phyloP scores from a whole-genome alignment of 1,140 invertebrate species.

The Drosophila aff. region DNA sequence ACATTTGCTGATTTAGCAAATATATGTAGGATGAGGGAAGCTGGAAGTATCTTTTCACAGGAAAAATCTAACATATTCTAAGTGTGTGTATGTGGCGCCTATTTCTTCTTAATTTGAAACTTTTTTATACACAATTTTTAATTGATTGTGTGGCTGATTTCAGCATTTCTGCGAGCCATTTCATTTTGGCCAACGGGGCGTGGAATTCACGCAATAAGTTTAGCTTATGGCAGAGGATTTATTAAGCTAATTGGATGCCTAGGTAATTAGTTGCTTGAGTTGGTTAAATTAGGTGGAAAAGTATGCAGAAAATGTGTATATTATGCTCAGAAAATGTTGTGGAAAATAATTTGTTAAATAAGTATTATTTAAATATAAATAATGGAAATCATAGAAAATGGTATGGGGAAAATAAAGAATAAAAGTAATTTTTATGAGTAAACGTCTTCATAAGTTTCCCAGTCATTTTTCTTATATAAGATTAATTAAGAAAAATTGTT shows the following conservation, averaged over 20 bases:
- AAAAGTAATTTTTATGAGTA: too few relatives aligned
- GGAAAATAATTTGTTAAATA: neutral
- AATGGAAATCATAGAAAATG: too few relatives aligned
- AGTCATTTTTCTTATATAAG: too few relatives aligned
- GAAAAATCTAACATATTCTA: conserved; percentile 54
- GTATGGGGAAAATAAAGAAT: too few relatives aligned
- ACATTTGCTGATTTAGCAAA: conserved; percentile 77
- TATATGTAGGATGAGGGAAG: neutral
- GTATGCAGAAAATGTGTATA: neutral
- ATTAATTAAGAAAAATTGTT: too few relatives aligned
- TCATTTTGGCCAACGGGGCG: conserved; percentile 66
- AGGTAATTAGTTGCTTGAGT: conserved; percentile 40
- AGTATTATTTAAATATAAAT: too few relatives aligned
- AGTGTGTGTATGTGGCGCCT: conserved; percentile 35
- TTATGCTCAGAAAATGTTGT: too few relatives aligned
- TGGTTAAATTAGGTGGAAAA: conserved; percentile 4
- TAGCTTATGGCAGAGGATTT: conserved; percentile 17
- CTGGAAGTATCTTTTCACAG: neutral
- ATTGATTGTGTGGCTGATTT: conserved; percentile 73
- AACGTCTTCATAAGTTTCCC: too few relatives aligned
- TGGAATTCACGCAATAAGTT: conserved; percentile 33
- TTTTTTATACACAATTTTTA: conserved; percentile 56
- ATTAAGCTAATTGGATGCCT: conserved; percentile 60
- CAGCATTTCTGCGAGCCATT: conserved; percentile 69
- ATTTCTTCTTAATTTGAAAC: conserved; percentile 16